phyloP scores from a whole-genome alignment of 2,888 invertebrate species.

The Cantharis lateralis region DNA sequence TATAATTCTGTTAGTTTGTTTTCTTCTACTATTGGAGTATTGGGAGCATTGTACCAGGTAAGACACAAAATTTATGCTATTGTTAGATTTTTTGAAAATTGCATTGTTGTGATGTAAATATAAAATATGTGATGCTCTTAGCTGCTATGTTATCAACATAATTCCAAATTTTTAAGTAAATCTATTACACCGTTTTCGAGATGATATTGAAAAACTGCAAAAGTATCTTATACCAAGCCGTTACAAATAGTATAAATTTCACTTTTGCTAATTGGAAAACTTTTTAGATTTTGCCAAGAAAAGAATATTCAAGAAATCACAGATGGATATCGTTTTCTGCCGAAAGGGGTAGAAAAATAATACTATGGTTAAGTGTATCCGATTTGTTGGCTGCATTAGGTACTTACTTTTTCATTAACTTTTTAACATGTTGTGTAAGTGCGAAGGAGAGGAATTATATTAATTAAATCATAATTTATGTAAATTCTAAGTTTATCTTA shows the following conservation, averaged over 20 bases:
- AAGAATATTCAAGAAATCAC: slow-evolving; percentile 58
- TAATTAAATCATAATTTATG: neutral
- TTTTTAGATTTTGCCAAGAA: slow-evolving; percentile 68
- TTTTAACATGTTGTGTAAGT: neutral
- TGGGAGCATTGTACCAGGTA: slow-evolving; percentile 81
- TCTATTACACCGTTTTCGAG: no score
- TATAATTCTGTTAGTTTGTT: slow-evolving; percentile 76
- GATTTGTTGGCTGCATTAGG: slow-evolving; percentile 79
- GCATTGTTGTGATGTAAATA: no score
- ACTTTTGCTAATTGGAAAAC: neutral
- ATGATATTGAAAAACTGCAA: no score
- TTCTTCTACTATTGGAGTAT: slow-evolving; percentile 73
- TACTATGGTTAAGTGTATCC: slow-evolving; percentile 78
- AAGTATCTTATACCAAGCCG: no score
- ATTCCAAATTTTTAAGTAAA: no score
- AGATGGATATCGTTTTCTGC: slow-evolving; percentile 64
- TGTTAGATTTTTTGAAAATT: neutral
- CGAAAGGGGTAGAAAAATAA: slow-evolving; percentile 71
- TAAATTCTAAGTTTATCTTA: neutral
- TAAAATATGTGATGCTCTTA: no score
- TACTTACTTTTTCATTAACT: slow-evolving; percentile 49
- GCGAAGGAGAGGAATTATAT: neutral
- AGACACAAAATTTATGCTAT: slow-evolving; percentile 12
- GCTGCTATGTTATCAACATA: no score
- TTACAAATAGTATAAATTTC: neutral